These are phyloP conservation scores for Lordiphosa fenestrarum DNA, from an alignment of 2,888 invertebrate genomes.

Conservation along the genomic window DNA sequence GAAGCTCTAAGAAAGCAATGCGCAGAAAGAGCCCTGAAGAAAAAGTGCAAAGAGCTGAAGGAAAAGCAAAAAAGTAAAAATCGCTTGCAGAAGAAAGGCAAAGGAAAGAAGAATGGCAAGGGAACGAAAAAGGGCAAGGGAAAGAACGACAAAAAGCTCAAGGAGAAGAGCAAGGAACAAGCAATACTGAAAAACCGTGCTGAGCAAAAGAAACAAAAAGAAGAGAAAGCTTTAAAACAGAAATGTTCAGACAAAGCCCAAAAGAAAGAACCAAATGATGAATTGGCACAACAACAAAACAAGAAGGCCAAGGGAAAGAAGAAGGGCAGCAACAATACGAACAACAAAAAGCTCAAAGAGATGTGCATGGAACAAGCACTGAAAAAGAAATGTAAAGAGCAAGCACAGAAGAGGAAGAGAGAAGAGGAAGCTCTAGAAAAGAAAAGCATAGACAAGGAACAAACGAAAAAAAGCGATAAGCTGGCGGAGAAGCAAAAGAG, in stretches of 20 bases:
- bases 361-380: not conserved
- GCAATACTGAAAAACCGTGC: slow-evolving; percentile 2
- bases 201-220: not conserved
- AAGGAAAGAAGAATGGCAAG: not conserved
- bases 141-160: too few species aligned
- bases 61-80: too few species aligned
- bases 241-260: too few species aligned
- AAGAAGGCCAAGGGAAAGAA: not conserved
- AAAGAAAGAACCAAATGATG: too few species aligned
- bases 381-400: too few species aligned
- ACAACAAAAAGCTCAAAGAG: not conserved
- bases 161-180: not conserved
- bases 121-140: too few species aligned
- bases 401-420: too few species aligned
- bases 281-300: too few species aligned
- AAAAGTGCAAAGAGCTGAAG: not conserved
- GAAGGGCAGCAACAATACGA: not conserved
- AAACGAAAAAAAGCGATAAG: not conserved
- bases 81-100: not conserved
- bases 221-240: too few species aligned
- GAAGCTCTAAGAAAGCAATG: slow-evolving; percentile 3
- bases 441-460: not conserved
- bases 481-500: too few species aligned
- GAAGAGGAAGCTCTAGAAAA: not conserved
- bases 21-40: not conserved